A percentile compares a stretch with the other conserved stretches of the same genome.
phyloP scores from a whole-genome alignment of 2,113 vertebrate species.

The Bos javanicus region DNA sequence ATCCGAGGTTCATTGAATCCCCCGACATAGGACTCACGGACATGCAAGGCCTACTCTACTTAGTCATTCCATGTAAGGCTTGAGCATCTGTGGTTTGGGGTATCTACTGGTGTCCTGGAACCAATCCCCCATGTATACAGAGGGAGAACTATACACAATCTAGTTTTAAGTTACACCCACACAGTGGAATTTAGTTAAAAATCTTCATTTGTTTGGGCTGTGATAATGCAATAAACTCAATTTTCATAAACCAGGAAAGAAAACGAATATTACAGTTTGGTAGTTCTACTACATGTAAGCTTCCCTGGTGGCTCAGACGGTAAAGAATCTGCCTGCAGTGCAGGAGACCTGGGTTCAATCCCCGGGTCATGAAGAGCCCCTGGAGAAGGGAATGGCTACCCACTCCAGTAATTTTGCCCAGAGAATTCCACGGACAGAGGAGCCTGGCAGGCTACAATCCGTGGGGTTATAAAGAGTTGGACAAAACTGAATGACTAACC shows the following conservation, averaged over 20 bases:
- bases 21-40: not conserved
- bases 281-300: not conserved
- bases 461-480: not conserved
- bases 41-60: not conserved
- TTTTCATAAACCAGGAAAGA: not conserved
- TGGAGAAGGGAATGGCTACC: not conserved
- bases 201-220: not conserved
- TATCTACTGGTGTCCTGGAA: not conserved
- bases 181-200: slow-evolving; percentile 1
- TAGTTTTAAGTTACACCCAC: not conserved
- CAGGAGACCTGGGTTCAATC: not conserved
- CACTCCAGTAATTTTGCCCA: not conserved
- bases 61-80: not conserved
- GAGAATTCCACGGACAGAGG: not conserved
- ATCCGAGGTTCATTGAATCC: not conserved
- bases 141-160: not conserved
- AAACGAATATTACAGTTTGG: not conserved
- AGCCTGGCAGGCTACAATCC: not conserved
- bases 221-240: not conserved
- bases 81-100: not conserved
- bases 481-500: not conserved
- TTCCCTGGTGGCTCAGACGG: not conserved
- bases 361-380: not conserved
- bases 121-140: not conserved
- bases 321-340: not conserved